Conservation (phyloP, 2,113 vertebrate genomes). For the Gadus chalcogrammus region DNA sequence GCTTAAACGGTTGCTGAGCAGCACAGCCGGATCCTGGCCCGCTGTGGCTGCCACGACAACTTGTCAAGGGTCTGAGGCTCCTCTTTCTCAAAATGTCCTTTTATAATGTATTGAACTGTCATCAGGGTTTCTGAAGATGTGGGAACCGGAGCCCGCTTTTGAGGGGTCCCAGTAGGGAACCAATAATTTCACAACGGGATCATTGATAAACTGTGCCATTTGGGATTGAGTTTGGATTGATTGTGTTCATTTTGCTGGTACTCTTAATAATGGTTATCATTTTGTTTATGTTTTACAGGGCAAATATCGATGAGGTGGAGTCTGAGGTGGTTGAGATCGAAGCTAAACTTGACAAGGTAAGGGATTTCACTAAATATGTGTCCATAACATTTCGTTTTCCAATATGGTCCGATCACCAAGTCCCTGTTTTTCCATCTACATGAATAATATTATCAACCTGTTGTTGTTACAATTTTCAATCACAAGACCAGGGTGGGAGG, state of each 20-base stretch:
- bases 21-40: neutral
- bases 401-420: too few relatives aligned
- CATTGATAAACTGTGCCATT: too few relatives aligned
- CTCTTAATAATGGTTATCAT: neutral
- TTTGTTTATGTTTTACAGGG: slow-evolving; percentile 75
- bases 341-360: slow-evolving; percentile 95
- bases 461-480: too few relatives aligned
- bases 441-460: too few relatives aligned
- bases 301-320: slow-evolving; percentile 94
- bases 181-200: too few relatives aligned
- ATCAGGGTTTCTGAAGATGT: slow-evolving; percentile 21
- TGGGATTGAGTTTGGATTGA: too few relatives aligned
- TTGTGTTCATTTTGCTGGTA: neutral
- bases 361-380: slow-evolving; percentile 14
- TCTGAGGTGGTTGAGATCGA: slow-evolving; percentile 97
- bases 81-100: too few relatives aligned
- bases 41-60: slow-evolving; percentile 5
- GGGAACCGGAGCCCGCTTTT: neutral
- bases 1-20: slow-evolving; percentile 16
- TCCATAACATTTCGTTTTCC: neutral
- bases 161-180: too few relatives aligned
- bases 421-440: too few relatives aligned
- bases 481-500: too few relatives aligned
- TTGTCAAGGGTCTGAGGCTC: slow-evolving; percentile 20
- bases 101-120: slow-evolving; percentile 10